Evolutionary conservation across 2,113 vertebrate species (phyloP).

Genomic region (Oncorhynchus clarkii): DNA sequence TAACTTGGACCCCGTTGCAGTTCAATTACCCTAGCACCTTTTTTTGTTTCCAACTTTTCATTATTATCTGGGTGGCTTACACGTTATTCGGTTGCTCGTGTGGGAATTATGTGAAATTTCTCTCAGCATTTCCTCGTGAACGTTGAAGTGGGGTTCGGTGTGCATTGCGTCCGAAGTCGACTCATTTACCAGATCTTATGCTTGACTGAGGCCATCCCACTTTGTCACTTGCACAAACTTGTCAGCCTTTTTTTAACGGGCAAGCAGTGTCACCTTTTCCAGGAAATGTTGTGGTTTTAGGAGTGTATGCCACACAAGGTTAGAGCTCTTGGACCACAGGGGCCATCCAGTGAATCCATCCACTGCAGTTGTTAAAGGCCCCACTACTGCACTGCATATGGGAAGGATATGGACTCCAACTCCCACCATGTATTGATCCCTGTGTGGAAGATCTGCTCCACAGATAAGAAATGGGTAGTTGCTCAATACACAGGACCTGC

Average conservation of each 20-base stretch:
- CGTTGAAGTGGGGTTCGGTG: not conserved
- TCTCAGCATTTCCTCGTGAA: conserved; percentile 22
- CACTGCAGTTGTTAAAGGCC: not conserved
- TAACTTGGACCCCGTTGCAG: conserved; percentile 11
- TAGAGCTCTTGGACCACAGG: not conserved
- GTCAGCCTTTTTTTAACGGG: conserved; percentile 26
- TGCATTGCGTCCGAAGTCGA: conserved; percentile 20
- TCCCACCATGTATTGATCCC: not conserved
- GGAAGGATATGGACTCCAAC: not conserved
- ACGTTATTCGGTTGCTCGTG: not conserved
- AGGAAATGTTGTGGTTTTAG: conserved; percentile 30
- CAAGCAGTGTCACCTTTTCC: conserved; percentile 48
- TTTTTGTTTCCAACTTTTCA: not conserved
- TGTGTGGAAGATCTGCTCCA: not conserved
- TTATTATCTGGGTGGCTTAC: conserved; percentile 14
- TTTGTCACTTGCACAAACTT: conserved; percentile 70
- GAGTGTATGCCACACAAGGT: not conserved
- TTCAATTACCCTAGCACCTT: conserved; percentile 6
- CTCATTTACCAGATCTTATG: not conserved
- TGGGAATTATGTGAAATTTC: conserved; percentile 14
- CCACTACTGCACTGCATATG: too few relatives aligned
- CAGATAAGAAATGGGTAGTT: not conserved
- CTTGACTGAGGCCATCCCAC: not conserved
- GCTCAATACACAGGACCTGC: too few relatives aligned
- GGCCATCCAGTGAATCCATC: not conserved